These are phyloP conservation scores for Stenodema calcarata DNA, from an alignment of 2,888 invertebrate species.

Conservation along the genomic window DNA sequence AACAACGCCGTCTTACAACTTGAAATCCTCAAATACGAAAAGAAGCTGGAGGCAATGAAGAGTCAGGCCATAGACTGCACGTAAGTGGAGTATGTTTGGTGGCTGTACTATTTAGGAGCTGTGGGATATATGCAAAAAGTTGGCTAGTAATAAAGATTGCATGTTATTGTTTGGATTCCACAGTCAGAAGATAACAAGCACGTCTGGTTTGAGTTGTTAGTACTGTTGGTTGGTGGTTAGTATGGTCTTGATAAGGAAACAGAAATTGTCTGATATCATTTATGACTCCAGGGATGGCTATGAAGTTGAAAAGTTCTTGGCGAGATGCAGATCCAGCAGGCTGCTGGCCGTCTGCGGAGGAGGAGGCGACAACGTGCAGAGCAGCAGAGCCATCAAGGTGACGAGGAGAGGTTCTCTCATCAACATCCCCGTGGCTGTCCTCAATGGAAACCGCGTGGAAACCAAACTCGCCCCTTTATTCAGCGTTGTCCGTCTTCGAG, in stretches of 20 bases:
- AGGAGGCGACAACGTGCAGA: neutral
- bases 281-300: neutral
- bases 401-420: conserved; percentile 12
- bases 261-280: neutral
- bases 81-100: neutral
- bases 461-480: conserved; percentile 32
- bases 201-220: too few relatives aligned
- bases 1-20: conserved; percentile 36
- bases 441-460: conserved; percentile 21
- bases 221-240: too few relatives aligned
- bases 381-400: neutral
- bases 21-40: conserved; percentile 30
- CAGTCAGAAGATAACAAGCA: too few relatives aligned
- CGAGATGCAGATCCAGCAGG: conserved; percentile 21
- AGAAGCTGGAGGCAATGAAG: conserved; percentile 22
- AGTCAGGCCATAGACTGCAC: conserved; percentile 4
- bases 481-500: conserved; percentile 5
- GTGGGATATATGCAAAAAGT: too few relatives aligned
- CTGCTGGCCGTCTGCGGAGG: neutral
- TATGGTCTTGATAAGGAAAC: too few relatives aligned
- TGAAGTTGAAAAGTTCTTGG: conserved; percentile 30
- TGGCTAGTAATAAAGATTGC: too few relatives aligned
- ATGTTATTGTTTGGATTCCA: too few relatives aligned
- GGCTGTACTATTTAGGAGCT: too few relatives aligned
- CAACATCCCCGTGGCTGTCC: conserved; percentile 27